A percentile compares a stretch with the other conserved stretches of the same genome.
Evolutionary conservation across 2,888 invertebrate species (phyloP).

Genomic region (Marronus borbonicus): DNA sequence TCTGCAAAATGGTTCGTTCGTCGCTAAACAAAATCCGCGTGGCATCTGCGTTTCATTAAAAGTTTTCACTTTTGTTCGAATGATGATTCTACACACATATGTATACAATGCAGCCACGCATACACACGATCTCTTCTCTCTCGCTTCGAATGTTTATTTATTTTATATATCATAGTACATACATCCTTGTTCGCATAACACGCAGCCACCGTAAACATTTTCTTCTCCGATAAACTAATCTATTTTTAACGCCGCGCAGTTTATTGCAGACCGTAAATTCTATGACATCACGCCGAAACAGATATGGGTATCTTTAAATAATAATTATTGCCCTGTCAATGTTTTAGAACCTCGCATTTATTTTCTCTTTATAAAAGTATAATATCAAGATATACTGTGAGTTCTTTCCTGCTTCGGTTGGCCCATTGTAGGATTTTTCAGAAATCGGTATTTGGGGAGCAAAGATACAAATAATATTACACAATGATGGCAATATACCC

Average conservation of each 20-base stretch:
- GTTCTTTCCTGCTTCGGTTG: no score
- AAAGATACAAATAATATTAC: no score
- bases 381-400: no score
- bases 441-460: no score
- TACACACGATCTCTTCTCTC: constrained; percentile 23
- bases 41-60: constrained; percentile 39
- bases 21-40: neutral
- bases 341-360: no score
- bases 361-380: no score
- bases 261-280: constrained; percentile 32
- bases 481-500: no score
- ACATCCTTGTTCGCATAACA: constrained; percentile 27
- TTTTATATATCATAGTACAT: constrained; percentile 37
- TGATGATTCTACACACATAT: neutral
- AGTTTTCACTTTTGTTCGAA: constrained; percentile 43
- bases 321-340: neutral
- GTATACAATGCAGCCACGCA: neutral
- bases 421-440: no score
- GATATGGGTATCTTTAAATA: constrained; percentile 26
- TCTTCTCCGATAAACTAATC: constrained; percentile 37
- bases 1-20: constrained; percentile 6
- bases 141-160: constrained; percentile 22
- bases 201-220: constrained; percentile 28
- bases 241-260: constrained; percentile 36
- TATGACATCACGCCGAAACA: constrained; percentile 32